A percentile compares a stretch with the other conserved stretches of the same genome.
Conservation (phyloP, 2,113 vertebrate species). For the Sterrhoptilus dennistouni region DNA sequence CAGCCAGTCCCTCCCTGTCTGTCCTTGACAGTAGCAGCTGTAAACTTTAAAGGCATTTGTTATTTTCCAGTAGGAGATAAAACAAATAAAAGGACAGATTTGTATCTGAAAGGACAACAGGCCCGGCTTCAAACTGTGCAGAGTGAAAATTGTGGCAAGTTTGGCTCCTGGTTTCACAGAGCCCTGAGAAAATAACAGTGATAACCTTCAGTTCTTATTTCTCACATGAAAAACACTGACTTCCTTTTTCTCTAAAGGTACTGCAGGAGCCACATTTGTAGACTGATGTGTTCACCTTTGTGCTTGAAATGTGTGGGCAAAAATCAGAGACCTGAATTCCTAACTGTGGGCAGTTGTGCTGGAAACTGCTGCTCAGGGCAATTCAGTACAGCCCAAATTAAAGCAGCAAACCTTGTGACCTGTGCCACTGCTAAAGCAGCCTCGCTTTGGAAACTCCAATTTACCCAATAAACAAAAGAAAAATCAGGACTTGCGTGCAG, state of each 20-base stretch:
- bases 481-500: not conserved
- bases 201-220: not conserved
- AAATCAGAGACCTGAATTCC: not conserved
- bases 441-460: not conserved
- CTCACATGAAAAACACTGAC: not conserved
- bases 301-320: not conserved
- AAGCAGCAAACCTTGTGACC: not conserved
- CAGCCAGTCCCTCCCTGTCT: not conserved
- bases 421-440: not conserved
- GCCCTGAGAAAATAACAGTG: not conserved
- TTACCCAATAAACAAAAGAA: not conserved
- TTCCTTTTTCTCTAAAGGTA: not conserved
- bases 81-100: not conserved
- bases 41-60: not conserved
- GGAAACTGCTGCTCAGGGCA: not conserved
- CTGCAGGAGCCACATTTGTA: not conserved
- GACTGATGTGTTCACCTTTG: not conserved
- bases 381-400: not conserved
- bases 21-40: not conserved
- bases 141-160: not conserved
- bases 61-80: slow-evolving; percentile 13
- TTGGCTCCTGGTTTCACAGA: not conserved
- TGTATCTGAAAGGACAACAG: not conserved
- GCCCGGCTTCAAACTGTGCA: not conserved
- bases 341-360: no score